phyloP scores from a whole-genome alignment of 2,113 vertebrate genomes.

The Cavia porcellus region DNA sequence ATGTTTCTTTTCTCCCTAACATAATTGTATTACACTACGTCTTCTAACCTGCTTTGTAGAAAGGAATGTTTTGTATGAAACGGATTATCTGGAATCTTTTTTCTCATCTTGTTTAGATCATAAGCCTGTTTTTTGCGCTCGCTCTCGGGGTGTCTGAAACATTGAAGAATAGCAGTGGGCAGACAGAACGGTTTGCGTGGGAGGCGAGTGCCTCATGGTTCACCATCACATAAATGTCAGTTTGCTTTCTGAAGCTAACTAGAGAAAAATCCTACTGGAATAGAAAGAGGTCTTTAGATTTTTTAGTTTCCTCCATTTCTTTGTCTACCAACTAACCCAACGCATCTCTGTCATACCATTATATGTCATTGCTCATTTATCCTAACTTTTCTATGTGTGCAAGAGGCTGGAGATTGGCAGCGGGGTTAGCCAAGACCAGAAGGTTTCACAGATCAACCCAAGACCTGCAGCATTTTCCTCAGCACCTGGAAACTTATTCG shows the following conservation, averaged over 20 bases:
- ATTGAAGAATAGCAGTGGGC: constrained; percentile 64
- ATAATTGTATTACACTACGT: constrained; percentile 25
- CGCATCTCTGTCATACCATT: background rate
- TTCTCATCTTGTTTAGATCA: constrained; percentile 66
- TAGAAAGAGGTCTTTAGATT: constrained; percentile 8
- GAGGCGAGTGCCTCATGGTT: background rate
- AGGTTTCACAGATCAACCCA: background rate
- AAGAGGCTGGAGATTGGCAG: background rate
- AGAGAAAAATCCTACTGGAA: constrained; percentile 53
- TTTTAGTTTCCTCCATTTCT: constrained; percentile 57
- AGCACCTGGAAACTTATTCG: background rate
- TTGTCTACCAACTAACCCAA: background rate
- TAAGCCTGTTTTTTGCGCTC: constrained; percentile 40
- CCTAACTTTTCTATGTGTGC: background rate
- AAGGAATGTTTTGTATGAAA: constrained; percentile 51
- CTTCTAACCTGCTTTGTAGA: constrained; percentile 37
- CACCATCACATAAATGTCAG: constrained; percentile 61
- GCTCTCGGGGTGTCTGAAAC: constrained; percentile 59
- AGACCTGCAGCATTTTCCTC: background rate
- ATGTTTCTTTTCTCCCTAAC: constrained; percentile 5
- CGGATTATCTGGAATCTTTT: constrained; percentile 46
- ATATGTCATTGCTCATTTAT: background rate
- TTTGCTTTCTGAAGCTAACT: constrained; percentile 58
- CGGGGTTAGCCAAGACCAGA: background rate
- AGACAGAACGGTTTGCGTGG: constrained; percentile 8